These are phyloP conservation scores for Augochlora pura DNA, from an alignment of 1,140 invertebrate genomes.

Conservation along the genomic window DNA sequence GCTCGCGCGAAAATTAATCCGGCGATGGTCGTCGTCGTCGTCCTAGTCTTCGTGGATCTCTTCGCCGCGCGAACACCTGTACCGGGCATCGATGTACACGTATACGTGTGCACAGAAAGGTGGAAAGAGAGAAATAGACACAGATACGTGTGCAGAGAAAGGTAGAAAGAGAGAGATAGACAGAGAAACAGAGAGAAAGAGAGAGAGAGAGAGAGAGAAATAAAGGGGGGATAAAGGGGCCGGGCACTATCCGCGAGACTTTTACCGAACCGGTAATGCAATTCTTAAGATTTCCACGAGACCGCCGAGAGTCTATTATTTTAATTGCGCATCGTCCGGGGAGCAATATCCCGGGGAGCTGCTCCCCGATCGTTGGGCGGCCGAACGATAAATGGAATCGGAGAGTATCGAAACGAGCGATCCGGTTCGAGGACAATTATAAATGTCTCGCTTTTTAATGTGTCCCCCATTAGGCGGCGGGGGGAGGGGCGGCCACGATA, in stretches of 20 bases:
- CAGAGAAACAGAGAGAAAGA: too few relatives aligned
- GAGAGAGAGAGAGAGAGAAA: too few relatives aligned
- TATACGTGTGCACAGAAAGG: too few relatives aligned
- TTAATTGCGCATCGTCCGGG: not conserved
- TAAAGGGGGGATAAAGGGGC: too few relatives aligned
- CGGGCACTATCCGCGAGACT: not conserved
- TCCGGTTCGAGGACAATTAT: not conserved
- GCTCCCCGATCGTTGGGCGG: not conserved
- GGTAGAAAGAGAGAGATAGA: too few relatives aligned
- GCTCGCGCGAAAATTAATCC: constrained; percentile 51
- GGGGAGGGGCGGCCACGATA: too few relatives aligned
- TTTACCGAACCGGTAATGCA: not conserved
- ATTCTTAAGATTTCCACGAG: constrained; percentile 7
- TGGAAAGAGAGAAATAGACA: too few relatives aligned
- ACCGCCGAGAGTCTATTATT: constrained; percentile 21
- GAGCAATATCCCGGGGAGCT: not conserved
- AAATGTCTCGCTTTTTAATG: constrained; percentile 1
- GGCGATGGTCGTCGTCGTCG: constrained; percentile 3
- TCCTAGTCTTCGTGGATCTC: constrained; percentile 6
- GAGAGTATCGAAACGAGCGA: not conserved
- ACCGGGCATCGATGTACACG: not conserved
- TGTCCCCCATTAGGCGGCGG: constrained; percentile 7
- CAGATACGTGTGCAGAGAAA: too few relatives aligned
- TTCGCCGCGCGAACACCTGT: not conserved
- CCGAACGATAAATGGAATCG: constrained; percentile 19